Conservation (phyloP, 2,888 invertebrate genomes). For the Pachliopta kotzebuea region DNA sequence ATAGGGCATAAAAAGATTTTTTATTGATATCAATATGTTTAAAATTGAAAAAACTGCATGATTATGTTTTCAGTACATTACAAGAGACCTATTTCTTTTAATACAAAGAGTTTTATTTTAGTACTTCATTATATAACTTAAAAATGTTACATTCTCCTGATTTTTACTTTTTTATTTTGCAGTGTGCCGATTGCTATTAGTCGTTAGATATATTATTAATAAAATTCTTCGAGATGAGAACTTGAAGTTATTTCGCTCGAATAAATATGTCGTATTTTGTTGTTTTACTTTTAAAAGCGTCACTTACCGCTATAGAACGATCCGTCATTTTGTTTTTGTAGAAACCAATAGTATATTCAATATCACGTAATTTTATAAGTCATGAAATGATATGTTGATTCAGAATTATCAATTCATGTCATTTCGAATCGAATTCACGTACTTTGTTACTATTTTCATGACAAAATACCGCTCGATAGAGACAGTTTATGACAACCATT, state of each 20-base stretch:
- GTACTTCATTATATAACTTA: too few relatives aligned
- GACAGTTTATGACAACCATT: conserved; percentile 55
- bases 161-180: neutral
- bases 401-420: conserved; percentile 28
- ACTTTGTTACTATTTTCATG: conserved; percentile 31
- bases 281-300: conserved; percentile 32
- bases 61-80: too few relatives aligned
- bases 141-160: too few relatives aligned
- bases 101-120: too few relatives aligned
- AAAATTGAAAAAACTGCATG: too few relatives aligned
- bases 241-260: conserved; percentile 30
- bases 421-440: conserved; percentile 42
- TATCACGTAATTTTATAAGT: conserved; percentile 4
- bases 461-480: conserved; percentile 48
- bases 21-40: too few relatives aligned
- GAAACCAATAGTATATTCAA: conserved; percentile 2
- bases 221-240: conserved; percentile 27
- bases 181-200: neutral
- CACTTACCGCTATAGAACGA: conserved; percentile 66
- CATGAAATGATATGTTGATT: conserved; percentile 26
- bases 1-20: too few relatives aligned
- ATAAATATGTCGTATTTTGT: conserved; percentile 39
- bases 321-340: conserved; percentile 51
- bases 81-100: too few relatives aligned
- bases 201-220: neutral